Conservation (phyloP, 2,888 invertebrate genomes). For the Amiota communis region DNA sequence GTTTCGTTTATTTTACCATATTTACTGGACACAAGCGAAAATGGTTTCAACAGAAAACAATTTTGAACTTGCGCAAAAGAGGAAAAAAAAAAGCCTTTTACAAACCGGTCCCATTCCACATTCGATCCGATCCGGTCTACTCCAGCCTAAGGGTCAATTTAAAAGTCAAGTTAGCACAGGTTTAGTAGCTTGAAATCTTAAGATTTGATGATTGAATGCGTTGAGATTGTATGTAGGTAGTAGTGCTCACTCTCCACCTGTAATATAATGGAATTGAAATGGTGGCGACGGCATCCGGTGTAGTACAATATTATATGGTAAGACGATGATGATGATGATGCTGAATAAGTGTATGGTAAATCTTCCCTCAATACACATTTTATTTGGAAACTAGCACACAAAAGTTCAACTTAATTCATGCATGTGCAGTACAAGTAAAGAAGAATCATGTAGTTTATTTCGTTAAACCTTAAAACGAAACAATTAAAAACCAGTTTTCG, state of each 20-base stretch:
- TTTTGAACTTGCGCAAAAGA: neutral
- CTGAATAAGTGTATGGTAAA: neutral
- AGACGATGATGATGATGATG: no score
- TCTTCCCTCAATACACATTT: neutral
- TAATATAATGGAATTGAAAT: no score
- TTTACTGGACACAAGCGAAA: no score
- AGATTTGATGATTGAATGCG: no score
- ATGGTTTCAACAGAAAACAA: neutral
- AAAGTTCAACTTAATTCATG: conserved; percentile 32
- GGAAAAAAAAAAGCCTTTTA: conserved; percentile 9
- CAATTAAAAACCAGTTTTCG: conserved; percentile 59
- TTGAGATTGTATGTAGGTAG: no score
- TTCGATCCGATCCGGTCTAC: no score
- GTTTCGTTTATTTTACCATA: no score
- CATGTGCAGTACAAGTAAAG: conserved; percentile 34
- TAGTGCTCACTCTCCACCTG: no score
- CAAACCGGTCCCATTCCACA: neutral
- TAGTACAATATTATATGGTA: no score
- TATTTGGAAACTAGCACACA: conserved; percentile 13
- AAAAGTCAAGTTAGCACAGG: neutral
- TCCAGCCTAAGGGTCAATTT: neutral
- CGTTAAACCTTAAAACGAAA: conserved; percentile 43
- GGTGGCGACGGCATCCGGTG: no score
- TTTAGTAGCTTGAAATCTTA: no score
- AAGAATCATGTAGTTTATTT: conserved; percentile 26